Percentiles rank a stretch among this genome's conserved stretches.
Conservation (phyloP, 2,888 invertebrate species). For the Clunio marinus region DNA sequence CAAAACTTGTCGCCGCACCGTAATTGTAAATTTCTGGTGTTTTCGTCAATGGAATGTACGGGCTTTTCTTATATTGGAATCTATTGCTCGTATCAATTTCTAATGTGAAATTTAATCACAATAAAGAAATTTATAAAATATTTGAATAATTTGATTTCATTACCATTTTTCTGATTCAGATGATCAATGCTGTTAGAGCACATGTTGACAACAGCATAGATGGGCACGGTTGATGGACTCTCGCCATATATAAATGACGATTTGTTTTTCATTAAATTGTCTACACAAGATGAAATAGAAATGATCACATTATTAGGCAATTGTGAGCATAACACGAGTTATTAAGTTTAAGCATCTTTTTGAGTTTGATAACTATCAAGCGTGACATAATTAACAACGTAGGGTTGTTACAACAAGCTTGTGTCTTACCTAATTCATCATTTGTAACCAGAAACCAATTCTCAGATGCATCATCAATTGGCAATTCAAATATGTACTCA, state of each 20-base stretch:
- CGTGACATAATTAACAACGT: neutral
- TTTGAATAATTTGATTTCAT: neutral
- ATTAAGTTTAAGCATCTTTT: neutral
- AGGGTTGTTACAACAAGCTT: neutral
- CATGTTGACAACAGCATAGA: constrained; percentile 57
- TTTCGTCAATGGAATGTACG: constrained; percentile 39
- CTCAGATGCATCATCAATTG: constrained; percentile 47
- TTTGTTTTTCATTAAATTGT: constrained; percentile 49
- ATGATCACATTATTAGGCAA: no score
- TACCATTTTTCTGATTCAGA: neutral
- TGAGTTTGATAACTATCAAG: no score
- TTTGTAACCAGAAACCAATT: constrained; percentile 54
- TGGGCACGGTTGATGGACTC: constrained; percentile 57
- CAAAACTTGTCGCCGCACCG: neutral
- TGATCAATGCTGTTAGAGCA: constrained; percentile 46
- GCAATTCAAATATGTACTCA: constrained; percentile 41
- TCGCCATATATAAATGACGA: constrained; percentile 60
- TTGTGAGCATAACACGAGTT: neutral
- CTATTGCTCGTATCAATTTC: constrained; percentile 29
- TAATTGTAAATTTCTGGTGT: constrained; percentile 12
- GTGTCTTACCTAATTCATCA: constrained; percentile 51
- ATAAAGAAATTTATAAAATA: neutral
- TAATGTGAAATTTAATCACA: neutral
- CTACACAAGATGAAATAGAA: constrained; percentile 44
- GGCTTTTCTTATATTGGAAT: constrained; percentile 38